A percentile compares a stretch with the other conserved stretches of the same genome.
Conservation (phyloP, 2,797 vertebrate genomes). For the Galaxias olidus region DNA sequence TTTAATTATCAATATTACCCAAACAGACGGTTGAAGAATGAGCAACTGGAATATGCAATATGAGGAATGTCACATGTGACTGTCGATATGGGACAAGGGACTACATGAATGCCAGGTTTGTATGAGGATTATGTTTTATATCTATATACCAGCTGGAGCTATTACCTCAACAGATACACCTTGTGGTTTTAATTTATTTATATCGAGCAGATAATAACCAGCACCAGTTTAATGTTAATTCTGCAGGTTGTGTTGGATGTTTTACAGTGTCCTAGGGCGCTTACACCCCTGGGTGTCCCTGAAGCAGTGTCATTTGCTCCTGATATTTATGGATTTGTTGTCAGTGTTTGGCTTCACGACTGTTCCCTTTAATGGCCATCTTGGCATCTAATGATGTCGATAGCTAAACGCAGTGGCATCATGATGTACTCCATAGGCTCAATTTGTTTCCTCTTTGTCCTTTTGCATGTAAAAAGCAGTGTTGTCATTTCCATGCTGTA, state of each 20-base stretch:
- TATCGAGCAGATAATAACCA: constrained; percentile 34
- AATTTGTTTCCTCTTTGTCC: constrained; percentile 47
- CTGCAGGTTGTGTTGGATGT: constrained; percentile 36
- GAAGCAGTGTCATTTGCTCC: constrained; percentile 42
- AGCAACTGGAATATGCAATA: constrained; percentile 83
- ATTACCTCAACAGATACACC: constrained; percentile 30
- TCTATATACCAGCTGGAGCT: constrained; percentile 49
- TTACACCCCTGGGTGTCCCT: constrained; percentile 38
- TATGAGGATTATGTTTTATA: constrained; percentile 73
- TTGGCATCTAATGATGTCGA: constrained; percentile 58
- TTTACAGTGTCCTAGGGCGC: constrained; percentile 14
- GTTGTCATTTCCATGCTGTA: constrained; percentile 12
- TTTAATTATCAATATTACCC: constrained; percentile 30
- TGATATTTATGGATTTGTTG: constrained; percentile 68
- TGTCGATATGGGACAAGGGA: constrained; percentile 82
- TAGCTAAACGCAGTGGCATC: constrained; percentile 49
- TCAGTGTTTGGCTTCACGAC: constrained; percentile 52
- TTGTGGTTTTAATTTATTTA: constrained; percentile 42
- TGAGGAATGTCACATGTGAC: constrained; percentile 88
- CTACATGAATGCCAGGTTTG: constrained; percentile 87
- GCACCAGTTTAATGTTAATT: constrained; percentile 37
- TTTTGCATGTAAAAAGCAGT: constrained; percentile 29
- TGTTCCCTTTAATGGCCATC: constrained; percentile 64
- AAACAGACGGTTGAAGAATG: constrained; percentile 77
- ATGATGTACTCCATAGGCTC: constrained; percentile 48